These are phyloP conservation scores for Falco cherrug DNA, from an alignment of 2,797 vertebrate species.

Conservation along the genomic window DNA sequence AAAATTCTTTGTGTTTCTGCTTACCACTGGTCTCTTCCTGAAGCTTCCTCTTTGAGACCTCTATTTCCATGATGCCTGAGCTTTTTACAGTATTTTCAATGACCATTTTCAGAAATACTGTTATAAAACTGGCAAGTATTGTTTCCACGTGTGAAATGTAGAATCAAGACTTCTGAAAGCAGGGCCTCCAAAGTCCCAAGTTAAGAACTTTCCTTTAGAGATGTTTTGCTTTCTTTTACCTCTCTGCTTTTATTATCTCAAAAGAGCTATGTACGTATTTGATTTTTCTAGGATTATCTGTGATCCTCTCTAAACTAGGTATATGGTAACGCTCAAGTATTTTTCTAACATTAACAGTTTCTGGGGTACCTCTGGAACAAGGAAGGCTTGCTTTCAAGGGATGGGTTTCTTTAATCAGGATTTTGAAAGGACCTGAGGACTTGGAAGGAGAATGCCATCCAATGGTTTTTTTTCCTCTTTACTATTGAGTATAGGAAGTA, in stretches of 20 bases:
- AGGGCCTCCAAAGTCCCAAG: background rate
- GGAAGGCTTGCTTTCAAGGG: background rate
- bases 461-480: background rate
- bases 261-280: rapidly evolving
- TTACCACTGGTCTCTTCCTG: background rate
- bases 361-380: background rate
- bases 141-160: background rate
- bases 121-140: background rate
- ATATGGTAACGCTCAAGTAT: background rate
- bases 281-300: background rate
- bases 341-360: background rate
- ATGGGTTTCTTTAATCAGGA: background rate
- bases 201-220: background rate
- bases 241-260: background rate
- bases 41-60: background rate
- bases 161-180: background rate
- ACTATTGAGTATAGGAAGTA: background rate
- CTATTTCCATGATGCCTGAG: background rate
- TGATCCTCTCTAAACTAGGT: background rate
- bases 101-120: background rate
- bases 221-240: background rate
- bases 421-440: background rate
- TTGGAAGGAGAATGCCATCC: background rate
- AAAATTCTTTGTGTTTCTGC: background rate
- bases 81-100: background rate